Base-by-base conservation (phyloP, 2,113 vertebrate species). In the Dromiciops gliroides region DNA sequence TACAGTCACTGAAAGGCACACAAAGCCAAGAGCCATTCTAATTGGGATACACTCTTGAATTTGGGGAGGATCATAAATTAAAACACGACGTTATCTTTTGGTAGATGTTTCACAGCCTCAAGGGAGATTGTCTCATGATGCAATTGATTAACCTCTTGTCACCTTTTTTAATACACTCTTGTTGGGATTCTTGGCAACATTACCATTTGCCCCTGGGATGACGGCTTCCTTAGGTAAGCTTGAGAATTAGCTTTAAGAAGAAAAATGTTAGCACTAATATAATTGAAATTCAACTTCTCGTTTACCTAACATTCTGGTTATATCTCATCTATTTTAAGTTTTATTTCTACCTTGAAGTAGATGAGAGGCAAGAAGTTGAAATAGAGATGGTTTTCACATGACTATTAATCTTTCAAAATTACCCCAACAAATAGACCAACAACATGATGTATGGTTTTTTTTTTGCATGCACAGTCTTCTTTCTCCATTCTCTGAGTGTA, bases 241-340 rank as follows among this genome's bases (percentile, higher is more conserved):
- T 94, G 75, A 94, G 94, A 96, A 94, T 96, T 52, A 92, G 50
- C 51, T 95, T 90, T 90, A 24, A 25, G 94, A 53, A n/a, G 67
- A 60, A 95, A 31, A 96, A 92, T 50, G 92, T n/a, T 97, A 96
- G 96, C 96, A 91, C 89, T 93, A 92, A 95, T 47, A 31, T 96
- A 23, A 89, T 37, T 96, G 7, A 93, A 89, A 91, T 93, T 96
- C 94, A 94, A 8, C 89, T 94, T 95, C 89, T 96, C 93, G 91
- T 89, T 83, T 92, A 90, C 44, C 31, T 95, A 67, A 89, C 16
- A 22, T 26, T 91, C 89, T 95, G 24, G 37, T 60, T 19, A 4
- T 95, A 94, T 95, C 51, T 25, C n/a, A 14, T 93, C 48, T 24
- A 95, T 83, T 23, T 93, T 92, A 94, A 91, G 94, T 93, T 90